Evolutionary conservation across 2,113 vertebrate genomes (phyloP), one percentile per base, ranked within the genome.

Genomic region (Sebastes fasciatus): DNA sequence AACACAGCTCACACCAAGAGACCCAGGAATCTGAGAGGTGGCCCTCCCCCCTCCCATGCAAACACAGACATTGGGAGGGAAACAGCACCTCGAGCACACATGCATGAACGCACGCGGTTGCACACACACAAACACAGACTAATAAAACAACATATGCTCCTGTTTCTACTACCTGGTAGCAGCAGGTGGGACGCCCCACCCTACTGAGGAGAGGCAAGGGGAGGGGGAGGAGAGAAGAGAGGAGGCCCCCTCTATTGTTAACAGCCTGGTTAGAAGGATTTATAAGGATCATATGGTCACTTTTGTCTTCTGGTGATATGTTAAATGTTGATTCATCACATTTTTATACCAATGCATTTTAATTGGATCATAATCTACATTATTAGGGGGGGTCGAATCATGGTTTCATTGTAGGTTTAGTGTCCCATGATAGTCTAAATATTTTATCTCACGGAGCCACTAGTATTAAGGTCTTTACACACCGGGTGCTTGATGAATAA

Each of bases 151-250:
- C 90, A 91, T 92, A 92, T 93, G 92, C 61, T 88, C 74, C 74
- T 79, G 87, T 90, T 82, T 82, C 86, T 88, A 72, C 88, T 93
- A 94, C 91, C 93, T 94, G 91, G 74, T 34, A 90, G 92, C 86
- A 94, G 92, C 94, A 95, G 91, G 93, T 94, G 91, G 87, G 89
- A 77, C 13, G 51, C 84, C 90, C 91, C 90, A 80, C 92, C 93
- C 77, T n/a, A 17, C 42, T 57, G 46, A 8, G 65, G n/a, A 23
- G 8, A n/a, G 65, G 65, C 55, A 72, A 57, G 63, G 52, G 68
- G 57, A 77, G 66, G 46, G 78, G 21, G 21, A 78, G 67, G 52
- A 70, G 23, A 74, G 54, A 60, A 23, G 79, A 70, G 23, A 70
- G 63, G 60, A 62, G 60, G 42, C 7, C 55, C 13, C 51, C 40